Percentiles rank a stretch among this genome's conserved stretches.
Evolutionary conservation across 2,888 invertebrate species (phyloP).

Genomic region (Pegoplata infirma): DNA sequence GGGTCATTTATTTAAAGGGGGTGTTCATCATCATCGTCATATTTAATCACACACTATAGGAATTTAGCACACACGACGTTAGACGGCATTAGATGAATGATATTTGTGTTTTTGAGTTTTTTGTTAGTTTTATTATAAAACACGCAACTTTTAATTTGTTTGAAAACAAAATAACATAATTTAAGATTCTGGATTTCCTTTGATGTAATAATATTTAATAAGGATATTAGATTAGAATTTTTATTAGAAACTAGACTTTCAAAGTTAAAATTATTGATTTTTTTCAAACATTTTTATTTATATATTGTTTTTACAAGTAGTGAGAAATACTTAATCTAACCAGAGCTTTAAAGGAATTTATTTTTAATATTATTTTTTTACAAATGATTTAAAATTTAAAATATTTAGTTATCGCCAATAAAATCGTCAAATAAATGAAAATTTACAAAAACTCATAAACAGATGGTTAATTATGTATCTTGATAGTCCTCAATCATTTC

Average conservation of each 20-base stretch:
- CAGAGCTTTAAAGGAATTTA: neutral
- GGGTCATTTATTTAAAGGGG: constrained; percentile 38
- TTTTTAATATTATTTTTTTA: no score
- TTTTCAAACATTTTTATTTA: constrained; percentile 29
- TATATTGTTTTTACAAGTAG: neutral
- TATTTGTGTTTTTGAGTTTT: neutral
- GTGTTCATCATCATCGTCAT: neutral
- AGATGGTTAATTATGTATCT: no score
- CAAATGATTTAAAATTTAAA: no score
- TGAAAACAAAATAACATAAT: neutral
- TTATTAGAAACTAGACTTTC: neutral
- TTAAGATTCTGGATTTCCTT: neutral
- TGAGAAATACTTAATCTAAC: no score
- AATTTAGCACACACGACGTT: constrained; percentile 36
- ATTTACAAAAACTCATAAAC: no score
- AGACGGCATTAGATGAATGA: neutral
- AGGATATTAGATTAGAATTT: neutral
- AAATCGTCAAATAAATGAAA: no score
- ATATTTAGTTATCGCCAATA: no score
- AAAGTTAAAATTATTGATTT: constrained; percentile 41
- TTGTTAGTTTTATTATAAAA: neutral
- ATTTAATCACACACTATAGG: neutral
- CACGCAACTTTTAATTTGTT: neutral
- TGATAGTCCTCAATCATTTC: no score
- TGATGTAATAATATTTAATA: neutral